Base-by-base conservation (phyloP, 1,140 invertebrate genomes). In the Megalopta genalis region DNA sequence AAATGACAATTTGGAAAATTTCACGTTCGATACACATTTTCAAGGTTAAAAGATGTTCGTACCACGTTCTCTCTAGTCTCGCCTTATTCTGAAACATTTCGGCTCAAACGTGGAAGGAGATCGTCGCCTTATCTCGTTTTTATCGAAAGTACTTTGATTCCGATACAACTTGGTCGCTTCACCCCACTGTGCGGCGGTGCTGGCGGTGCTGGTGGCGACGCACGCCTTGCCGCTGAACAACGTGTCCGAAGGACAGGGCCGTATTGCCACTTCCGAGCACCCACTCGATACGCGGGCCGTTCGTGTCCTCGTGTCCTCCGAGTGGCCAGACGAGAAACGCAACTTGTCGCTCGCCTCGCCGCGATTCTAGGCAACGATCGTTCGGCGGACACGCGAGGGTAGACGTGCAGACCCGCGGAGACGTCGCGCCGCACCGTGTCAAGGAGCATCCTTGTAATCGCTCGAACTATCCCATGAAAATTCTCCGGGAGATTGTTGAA, bases 371-470 rank as follows among this genome's bases (percentile, higher is more conserved):
- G 23, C 39, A 18, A 9, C 32, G 27, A 16, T 32, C 6, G 39
- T 9, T 23, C 1, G 7, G 16, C 39, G 10, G 14, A 18, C 18
- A 10, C 32, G 6, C 10, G 23, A 64, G 76, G 76, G 67, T 77
- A 54, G 59, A 77, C 25, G 32, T 4, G 32, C 49, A 39, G 67
- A 63, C 2, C 37, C n/a, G 12, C 42, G 18, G n/a, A 64, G 23
- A 25, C 60, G 32, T 32, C 32, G 32, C 32, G 32, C 32, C 32
- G 32, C 32, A 27, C 57, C 57, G 21, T 64, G 76, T 78, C 76
- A 78, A 78, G 76, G 76, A 16, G 60, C 37, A 78, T 64, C 68
- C 76, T 78, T 78, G 76, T 64, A 42, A 78, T 23, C 25, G 37
- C 64, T 64, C 14, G 8, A 14, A 42, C 16, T 18, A n/a, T 21